Evolutionary conservation across 1,140 invertebrate species (phyloP).

Genomic region (Drosophila mojavensis): DNA sequence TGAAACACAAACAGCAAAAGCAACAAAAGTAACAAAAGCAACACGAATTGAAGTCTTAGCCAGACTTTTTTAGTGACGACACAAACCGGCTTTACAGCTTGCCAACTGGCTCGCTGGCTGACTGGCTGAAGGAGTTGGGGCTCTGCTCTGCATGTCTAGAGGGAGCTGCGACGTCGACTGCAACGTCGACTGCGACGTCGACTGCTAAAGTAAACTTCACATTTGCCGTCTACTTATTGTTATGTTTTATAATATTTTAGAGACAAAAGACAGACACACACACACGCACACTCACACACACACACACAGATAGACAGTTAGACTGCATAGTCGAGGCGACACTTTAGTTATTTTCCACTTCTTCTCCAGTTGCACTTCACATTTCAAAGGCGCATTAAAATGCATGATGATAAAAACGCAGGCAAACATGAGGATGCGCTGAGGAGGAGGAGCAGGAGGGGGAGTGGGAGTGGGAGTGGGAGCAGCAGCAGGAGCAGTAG

Average conservation of each 20-base stretch:
- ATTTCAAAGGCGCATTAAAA: constrained; percentile 81
- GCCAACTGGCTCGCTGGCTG: constrained; percentile 16
- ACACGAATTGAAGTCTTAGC: constrained; percentile 17
- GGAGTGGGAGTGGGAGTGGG: too few species aligned
- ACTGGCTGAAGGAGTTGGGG: too few species aligned
- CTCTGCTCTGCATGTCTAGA: background rate
- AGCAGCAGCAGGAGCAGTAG: too few species aligned
- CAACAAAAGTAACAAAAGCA: constrained; percentile 7
- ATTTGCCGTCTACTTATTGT: constrained; percentile 77
- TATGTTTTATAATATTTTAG: constrained; percentile 81
- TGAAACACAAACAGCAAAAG: constrained; percentile 10
- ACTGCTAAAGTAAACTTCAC: constrained; percentile 67
- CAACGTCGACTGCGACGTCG: background rate
- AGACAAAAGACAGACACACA: constrained; percentile 61
- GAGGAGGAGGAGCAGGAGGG: background rate
- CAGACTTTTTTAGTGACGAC: constrained; percentile 74
- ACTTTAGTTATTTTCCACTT: constrained; percentile 82
- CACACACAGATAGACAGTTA: constrained; percentile 9
- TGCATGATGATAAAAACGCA: constrained; percentile 71
- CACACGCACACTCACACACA: constrained; percentile 9
- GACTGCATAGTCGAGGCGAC: constrained; percentile 59
- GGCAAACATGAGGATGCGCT: constrained; percentile 32
- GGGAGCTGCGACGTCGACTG: constrained; percentile 8
- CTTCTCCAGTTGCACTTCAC: constrained; percentile 70
- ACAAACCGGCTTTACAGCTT: constrained; percentile 75